Base-by-base conservation (phyloP, 2,113 vertebrate genomes). In the Corvus cornix region DNA sequence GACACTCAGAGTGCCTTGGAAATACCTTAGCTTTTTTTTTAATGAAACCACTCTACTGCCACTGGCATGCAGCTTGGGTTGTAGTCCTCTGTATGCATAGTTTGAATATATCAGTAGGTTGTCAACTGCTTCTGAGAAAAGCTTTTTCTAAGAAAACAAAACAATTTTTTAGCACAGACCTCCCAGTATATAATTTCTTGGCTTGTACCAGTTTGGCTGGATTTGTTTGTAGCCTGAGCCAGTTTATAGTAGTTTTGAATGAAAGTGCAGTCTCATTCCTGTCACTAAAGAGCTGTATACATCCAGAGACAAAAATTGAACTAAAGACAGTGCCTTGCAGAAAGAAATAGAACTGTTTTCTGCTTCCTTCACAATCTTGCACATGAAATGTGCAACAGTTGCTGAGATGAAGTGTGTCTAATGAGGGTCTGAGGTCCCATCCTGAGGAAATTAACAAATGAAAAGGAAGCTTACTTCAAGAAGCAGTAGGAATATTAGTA, bases 391-490 rank as follows among this genome's bases (percentile, higher is more conserved):
- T 82, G 26, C 31, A 95, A 87, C 22, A 76, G 66, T 90, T 88
- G 52, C 69, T 78, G 72, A 87, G 88, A 95, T 80, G 60, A 95
- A 89, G 23, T 68, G 12, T 76, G 16, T 53, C 51, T 90, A 64
- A 67, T 63, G 70, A 89, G 66, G 84, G 48, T 52, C 23, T 69
- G 64, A 84, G 59, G 68, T 91, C 89, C 91, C 72, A 83, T 96
- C 92, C 90, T 91, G 70, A 91, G 78, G 58, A 97, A 97, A 94
- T 76, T 41, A 74, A 70, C 3, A 46, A 82, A 95, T 48, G 72
- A 88, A 82, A 97, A 95, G 56, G 79, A 95, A 95, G 30, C 31
- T 87, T 81, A 73, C 87, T 95, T 95, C 69, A 89, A 41, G 93
- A 84, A 94, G 53, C 27, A 84, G 41, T 91, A 87, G 67, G 51